These are phyloP conservation scores for Creontiades dilutus DNA, from an alignment of 2,888 invertebrate genomes.

Conservation along the genomic window DNA sequence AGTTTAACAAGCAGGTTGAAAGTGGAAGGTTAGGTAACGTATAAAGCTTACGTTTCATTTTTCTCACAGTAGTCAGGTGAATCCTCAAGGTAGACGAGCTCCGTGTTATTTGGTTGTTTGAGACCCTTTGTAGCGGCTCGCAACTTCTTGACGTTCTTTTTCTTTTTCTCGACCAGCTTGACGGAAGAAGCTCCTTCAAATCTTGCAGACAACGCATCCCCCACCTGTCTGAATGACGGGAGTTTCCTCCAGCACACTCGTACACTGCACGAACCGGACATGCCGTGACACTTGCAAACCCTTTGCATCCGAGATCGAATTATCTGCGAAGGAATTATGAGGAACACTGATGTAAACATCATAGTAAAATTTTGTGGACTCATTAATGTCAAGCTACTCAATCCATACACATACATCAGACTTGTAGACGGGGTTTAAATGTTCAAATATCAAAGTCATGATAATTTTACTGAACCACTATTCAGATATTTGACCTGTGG, in stretches of 20 bases:
- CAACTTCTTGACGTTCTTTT: constrained; percentile 84
- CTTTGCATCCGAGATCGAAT: constrained; percentile 83
- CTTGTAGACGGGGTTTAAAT: no score
- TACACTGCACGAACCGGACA: constrained; percentile 94
- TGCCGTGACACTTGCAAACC: constrained; percentile 95
- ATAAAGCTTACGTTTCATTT: constrained; percentile 85
- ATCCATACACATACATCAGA: no score
- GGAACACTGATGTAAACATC: no score
- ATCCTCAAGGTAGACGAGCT: constrained; percentile 92
- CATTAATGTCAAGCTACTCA: no score
- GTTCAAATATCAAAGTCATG: no score
- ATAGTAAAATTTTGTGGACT: no score
- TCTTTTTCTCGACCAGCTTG: constrained; percentile 84
- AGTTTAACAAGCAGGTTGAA: no score
- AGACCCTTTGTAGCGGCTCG: constrained; percentile 87
- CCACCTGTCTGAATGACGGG: constrained; percentile 87
- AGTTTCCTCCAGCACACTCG: constrained; percentile 94
- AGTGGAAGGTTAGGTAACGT: no score
- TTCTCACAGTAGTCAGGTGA: constrained; percentile 95
- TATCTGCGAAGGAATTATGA: constrained; percentile 65
- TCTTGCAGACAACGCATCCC: constrained; percentile 86
- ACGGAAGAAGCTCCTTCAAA: constrained; percentile 94
- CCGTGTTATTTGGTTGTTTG: constrained; percentile 93
- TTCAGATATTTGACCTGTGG: no score
- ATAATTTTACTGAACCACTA: no score